phyloP scores from a whole-genome alignment of 2,888 invertebrate genomes.

The Germaria angustata region DNA sequence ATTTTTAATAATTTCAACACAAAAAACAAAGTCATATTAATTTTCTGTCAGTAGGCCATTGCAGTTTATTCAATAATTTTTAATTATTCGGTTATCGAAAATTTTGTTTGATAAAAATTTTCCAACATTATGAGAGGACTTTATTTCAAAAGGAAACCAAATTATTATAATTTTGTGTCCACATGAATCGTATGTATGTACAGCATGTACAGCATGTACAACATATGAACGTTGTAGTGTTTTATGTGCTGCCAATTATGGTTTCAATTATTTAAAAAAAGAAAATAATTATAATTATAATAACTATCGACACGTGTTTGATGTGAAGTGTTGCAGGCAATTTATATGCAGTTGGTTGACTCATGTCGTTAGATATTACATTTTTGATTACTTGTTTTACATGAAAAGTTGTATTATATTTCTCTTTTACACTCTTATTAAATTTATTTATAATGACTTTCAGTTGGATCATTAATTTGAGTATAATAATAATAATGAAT shows the following conservation, averaged over 20 bases:
- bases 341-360: background rate
- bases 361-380: constrained; percentile 4
- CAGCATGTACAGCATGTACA: too few species aligned
- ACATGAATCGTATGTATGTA: background rate
- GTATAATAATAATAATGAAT: constrained; percentile 6
- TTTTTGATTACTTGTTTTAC: background rate
- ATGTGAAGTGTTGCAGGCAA: background rate
- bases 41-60: too few species aligned
- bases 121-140: too few species aligned
- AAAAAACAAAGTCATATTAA: too few species aligned
- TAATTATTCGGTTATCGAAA: too few species aligned
- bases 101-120: too few species aligned
- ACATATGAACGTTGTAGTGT: too few species aligned
- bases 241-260: background rate
- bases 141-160: background rate
- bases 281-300: background rate
- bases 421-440: background rate
- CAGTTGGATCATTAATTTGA: background rate
- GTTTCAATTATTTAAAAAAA: background rate
- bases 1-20: too few species aligned
- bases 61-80: too few species aligned
- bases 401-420: background rate
- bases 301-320: constrained; percentile 42
- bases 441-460: background rate
- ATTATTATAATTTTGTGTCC: background rate